Evolutionary conservation across 1,140 invertebrate genomes (phyloP).

Genomic region (Parasteatoda tepidariorum): DNA sequence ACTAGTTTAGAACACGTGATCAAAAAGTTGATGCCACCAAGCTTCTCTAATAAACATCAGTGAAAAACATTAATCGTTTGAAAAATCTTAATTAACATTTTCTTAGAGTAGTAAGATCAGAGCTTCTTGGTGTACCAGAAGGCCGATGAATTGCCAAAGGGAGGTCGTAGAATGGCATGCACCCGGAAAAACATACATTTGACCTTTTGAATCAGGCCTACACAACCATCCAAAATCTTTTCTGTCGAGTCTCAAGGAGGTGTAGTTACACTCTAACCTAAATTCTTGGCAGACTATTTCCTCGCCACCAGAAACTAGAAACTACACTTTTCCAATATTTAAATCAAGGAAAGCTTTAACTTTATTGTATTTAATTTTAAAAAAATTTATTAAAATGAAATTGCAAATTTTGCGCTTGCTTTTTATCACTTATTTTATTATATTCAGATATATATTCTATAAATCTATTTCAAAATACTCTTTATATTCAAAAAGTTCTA

Average conservation of each 20-base stretch:
- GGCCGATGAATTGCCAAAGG: conserved; percentile 1
- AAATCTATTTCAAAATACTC: too few relatives aligned
- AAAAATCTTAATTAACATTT: neutral
- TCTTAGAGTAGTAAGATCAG: neutral
- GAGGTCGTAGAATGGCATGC: neutral
- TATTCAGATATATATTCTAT: too few relatives aligned
- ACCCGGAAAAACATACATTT: conserved; percentile 23
- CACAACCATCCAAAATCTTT: neutral
- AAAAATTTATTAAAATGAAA: too few relatives aligned
- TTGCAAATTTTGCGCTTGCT: too few relatives aligned
- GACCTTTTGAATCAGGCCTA: conserved; percentile 21
- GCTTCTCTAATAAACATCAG: neutral
- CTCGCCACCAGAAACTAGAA: neutral
- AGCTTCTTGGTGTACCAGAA: neutral
- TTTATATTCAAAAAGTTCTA: too few relatives aligned
- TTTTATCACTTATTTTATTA: too few relatives aligned
- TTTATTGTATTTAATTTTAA: too few relatives aligned
- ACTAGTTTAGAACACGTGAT: neutral
- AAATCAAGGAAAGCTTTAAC: too few relatives aligned
- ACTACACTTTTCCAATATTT: neutral
- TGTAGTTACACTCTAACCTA: conserved; percentile 30
- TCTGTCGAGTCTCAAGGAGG: neutral
- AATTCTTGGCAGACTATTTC: conserved; percentile 20
- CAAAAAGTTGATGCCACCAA: neutral
- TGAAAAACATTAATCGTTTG: neutral